These are phyloP conservation scores for Drosophila rhopaloa DNA, from an alignment of 1,140 invertebrate genomes.

Conservation along the genomic window DNA sequence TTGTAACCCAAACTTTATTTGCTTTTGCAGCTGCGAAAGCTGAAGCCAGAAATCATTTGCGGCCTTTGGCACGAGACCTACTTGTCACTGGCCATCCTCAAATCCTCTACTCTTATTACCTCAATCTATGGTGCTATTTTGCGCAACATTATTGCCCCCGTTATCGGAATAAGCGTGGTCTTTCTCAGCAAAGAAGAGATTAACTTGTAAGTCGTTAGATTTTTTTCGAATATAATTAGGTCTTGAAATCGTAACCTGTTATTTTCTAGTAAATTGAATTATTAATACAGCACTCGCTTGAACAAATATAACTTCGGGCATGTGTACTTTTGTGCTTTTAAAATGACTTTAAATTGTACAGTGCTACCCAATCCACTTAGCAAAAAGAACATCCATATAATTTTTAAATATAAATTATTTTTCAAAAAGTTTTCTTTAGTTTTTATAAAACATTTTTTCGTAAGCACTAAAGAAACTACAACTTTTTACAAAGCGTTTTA, in stretches of 20 bases:
- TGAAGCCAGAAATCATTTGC: conserved; percentile 76
- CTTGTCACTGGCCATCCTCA: conserved; percentile 68
- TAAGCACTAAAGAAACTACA: too few species aligned
- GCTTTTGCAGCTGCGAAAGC: conserved; percentile 71
- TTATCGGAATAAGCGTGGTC: conserved; percentile 83
- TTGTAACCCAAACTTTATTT: not conserved
- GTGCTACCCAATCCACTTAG: too few species aligned
- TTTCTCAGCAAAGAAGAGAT: conserved; percentile 84
- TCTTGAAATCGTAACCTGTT: too few species aligned
- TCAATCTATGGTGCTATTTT: conserved; percentile 83
- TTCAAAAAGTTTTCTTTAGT: too few species aligned
- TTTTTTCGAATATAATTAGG: too few species aligned
- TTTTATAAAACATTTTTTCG: too few species aligned
- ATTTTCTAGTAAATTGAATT: not conserved
- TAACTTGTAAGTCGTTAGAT: conserved; percentile 66
- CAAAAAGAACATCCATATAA: too few species aligned
- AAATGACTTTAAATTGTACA: too few species aligned
- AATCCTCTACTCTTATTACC: conserved; percentile 78
- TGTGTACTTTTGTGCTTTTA: too few species aligned
- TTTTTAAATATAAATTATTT: too few species aligned
- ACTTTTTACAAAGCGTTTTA: too few species aligned
- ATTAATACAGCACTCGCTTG: not conserved
- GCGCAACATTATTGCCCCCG: conserved; percentile 82
- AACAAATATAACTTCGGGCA: too few species aligned
- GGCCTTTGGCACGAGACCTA: conserved; percentile 83